A percentile compares a stretch with the other conserved stretches of the same genome.
phyloP scores from a whole-genome alignment of 2,113 vertebrate genomes.

The Cebus imitator region DNA sequence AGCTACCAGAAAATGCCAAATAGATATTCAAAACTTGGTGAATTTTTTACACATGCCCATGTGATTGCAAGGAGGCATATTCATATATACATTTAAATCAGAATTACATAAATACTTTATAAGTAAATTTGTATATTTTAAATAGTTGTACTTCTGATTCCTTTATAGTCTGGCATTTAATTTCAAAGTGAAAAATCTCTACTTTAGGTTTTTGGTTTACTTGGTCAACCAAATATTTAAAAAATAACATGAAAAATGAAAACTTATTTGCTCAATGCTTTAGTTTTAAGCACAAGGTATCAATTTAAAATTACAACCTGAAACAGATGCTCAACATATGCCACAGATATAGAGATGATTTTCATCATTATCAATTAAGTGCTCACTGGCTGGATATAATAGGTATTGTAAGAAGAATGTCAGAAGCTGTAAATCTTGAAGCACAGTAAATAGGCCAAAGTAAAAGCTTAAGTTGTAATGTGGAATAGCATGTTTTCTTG shows the following conservation, averaged over 20 bases:
- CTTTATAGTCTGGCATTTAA: neutral
- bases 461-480: neutral
- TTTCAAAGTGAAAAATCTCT: slow-evolving; percentile 1
- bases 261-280: slow-evolving; percentile 6
- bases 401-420: neutral
- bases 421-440: slow-evolving; percentile 19
- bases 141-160: neutral
- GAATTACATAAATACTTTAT: neutral
- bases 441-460: neutral
- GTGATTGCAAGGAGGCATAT: neutral
- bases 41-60: neutral
- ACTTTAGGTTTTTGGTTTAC: neutral
- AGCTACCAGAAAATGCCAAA: neutral
- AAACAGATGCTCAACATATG: slow-evolving; percentile 53
- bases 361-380: slow-evolving; percentile 69
- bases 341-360: slow-evolving; percentile 24
- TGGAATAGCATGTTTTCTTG: neutral
- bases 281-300: slow-evolving; percentile 30
- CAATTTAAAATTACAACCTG: slow-evolving; percentile 44
- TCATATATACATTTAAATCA: neutral
- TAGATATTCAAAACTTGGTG: neutral
- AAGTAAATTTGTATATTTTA: neutral
- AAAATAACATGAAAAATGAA: neutral
- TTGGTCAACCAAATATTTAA: neutral
- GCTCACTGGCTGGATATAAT: slow-evolving; percentile 1